phyloP scores from a whole-genome alignment of 2,888 invertebrate genomes.

The Rhagonycha lutea region DNA sequence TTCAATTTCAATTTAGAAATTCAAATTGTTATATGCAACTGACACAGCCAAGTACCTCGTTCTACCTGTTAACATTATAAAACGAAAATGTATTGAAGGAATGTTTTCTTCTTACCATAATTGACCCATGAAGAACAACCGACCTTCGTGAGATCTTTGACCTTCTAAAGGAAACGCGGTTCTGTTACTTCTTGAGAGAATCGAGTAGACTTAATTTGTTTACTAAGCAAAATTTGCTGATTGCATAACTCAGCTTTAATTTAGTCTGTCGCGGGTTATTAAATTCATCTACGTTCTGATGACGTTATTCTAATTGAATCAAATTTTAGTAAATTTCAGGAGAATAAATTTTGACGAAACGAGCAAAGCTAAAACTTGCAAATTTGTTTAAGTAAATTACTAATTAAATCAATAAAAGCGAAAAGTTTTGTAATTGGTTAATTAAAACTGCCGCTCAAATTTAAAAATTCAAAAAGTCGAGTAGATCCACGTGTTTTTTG shows the following conservation, averaged over 20 bases:
- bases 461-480: background rate
- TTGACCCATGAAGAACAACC: slow-evolving; percentile 1
- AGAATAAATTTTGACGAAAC: background rate
- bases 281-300: background rate
- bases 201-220: background rate
- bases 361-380: background rate
- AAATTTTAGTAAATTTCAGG: background rate
- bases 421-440: background rate
- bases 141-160: slow-evolving; percentile 20
- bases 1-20: background rate
- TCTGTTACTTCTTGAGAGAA: background rate
- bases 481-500: background rate
- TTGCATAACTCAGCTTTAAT: background rate
- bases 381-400: background rate
- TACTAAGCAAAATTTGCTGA: background rate
- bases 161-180: slow-evolving; percentile 15
- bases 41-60: background rate
- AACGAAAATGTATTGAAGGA: background rate
- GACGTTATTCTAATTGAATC: background rate
- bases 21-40: background rate
- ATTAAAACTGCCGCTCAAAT: background rate
- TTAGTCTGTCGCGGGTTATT: background rate
- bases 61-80: background rate
- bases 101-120: background rate
- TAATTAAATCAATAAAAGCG: background rate